Conservation (phyloP, 2,113 vertebrate species). For the Misgurnus mizolepis region DNA sequence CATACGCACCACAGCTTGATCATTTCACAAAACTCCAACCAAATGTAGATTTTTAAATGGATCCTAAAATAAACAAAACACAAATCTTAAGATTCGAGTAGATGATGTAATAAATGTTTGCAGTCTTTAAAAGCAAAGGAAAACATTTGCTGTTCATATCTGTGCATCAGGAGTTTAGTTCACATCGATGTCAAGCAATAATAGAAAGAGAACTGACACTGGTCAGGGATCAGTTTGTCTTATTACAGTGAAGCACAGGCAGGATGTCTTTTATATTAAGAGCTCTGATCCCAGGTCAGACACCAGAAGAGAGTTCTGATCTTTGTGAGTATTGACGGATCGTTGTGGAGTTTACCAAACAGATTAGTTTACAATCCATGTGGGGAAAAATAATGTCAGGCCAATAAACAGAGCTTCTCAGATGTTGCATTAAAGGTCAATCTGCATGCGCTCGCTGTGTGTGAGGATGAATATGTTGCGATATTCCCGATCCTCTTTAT, state of each 20-base stretch:
- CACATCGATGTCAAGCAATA: slow-evolving; percentile 7
- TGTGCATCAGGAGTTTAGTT: neutral
- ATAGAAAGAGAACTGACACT: slow-evolving; percentile 11
- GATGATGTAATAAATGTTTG: neutral
- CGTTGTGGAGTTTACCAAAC: slow-evolving; percentile 34
- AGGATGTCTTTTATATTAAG: slow-evolving; percentile 1
- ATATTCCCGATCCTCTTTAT: slow-evolving; percentile 20
- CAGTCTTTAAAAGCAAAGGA: slow-evolving; percentile 1
- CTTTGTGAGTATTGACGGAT: slow-evolving; percentile 38
- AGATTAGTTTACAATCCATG: slow-evolving; percentile 40
- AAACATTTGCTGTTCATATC: slow-evolving; percentile 4
- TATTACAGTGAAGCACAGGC: slow-evolving; percentile 1
- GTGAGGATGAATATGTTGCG: slow-evolving; percentile 4
- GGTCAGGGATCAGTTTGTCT: slow-evolving; percentile 25
- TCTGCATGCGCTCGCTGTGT: slow-evolving; percentile 30
- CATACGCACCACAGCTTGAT: neutral
- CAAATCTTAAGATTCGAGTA: too few species aligned
- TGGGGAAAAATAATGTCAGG: slow-evolving; percentile 39
- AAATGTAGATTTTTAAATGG: neutral
- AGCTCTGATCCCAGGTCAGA: slow-evolving; percentile 38
- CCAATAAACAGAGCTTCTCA: slow-evolving; percentile 37
- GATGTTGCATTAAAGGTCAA: slow-evolving; percentile 51
- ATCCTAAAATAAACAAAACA: too few species aligned
- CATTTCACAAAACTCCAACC: neutral
- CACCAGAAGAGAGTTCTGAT: slow-evolving; percentile 26